These are phyloP conservation scores for Tenualosa thibaudeaui DNA, from an alignment of 2,797 vertebrate genomes.

Conservation along the genomic window DNA sequence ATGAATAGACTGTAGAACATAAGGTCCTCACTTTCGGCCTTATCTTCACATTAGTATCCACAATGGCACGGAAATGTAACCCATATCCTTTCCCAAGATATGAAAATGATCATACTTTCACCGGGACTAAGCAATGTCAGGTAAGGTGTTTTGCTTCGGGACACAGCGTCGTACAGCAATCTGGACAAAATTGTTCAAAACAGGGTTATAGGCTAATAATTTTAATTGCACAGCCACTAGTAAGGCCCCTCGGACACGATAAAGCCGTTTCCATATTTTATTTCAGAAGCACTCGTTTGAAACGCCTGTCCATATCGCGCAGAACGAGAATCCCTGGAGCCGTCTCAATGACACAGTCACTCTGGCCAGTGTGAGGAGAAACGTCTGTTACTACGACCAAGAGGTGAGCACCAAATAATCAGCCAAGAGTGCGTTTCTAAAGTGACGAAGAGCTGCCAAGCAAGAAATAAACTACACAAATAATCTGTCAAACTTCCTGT, in stretches of 20 bases:
- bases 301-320: slow-evolving; percentile 70
- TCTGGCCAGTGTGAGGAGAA: slow-evolving; percentile 64
- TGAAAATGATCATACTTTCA: slow-evolving; percentile 67
- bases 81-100: slow-evolving; percentile 64
- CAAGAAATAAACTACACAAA: background rate
- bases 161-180: too few relatives aligned
- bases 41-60: background rate
- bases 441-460: too few relatives aligned
- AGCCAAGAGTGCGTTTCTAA: background rate
- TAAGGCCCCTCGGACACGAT: too few relatives aligned
- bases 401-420: slow-evolving; percentile 61
- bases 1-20: background rate
- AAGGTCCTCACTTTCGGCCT: background rate
- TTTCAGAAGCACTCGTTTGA: slow-evolving; percentile 63
- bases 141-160: slow-evolving; percentile 51
- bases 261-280: background rate
- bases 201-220: too few relatives aligned
- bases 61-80: slow-evolving; percentile 69
- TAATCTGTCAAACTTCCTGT: slow-evolving; percentile 8
- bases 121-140: slow-evolving; percentile 62
- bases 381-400: slow-evolving; percentile 52
- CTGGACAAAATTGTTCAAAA: too few relatives aligned
- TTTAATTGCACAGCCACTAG: too few relatives aligned
- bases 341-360: slow-evolving; percentile 71
- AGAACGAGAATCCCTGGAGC: slow-evolving; percentile 80